A percentile compares a stretch with the other conserved stretches of the same genome.
Conservation (phyloP, 2,888 invertebrate genomes). For the Leptinotarsa juncta region DNA sequence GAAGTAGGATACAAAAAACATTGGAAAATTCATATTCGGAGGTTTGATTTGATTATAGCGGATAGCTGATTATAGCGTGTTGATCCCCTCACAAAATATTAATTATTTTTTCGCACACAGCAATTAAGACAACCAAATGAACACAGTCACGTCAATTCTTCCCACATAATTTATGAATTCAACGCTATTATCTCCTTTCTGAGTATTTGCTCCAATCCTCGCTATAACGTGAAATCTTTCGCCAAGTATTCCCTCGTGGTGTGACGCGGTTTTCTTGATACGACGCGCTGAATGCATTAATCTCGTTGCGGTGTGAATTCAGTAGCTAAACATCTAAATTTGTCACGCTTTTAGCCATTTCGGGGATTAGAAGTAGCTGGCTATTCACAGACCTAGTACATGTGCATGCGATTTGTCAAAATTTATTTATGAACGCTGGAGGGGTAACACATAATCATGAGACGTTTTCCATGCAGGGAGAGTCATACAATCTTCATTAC, state of each 20-base stretch:
- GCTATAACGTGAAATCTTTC: conserved; percentile 34
- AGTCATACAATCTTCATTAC: no score
- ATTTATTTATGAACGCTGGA: neutral
- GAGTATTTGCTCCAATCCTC: conserved; percentile 43
- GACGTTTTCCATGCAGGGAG: neutral
- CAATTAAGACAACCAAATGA: no score
- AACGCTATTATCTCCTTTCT: conserved; percentile 12
- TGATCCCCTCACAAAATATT: no score
- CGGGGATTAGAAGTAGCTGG: conserved; percentile 27
- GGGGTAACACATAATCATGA: neutral
- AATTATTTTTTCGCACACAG: no score
- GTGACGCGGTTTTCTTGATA: conserved; percentile 44
- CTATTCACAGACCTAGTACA: conserved; percentile 15
- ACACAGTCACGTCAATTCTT: neutral
- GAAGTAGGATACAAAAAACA: no score
- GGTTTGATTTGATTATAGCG: no score
- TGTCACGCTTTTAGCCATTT: conserved; percentile 45
- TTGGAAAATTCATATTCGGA: no score
- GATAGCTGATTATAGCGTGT: no score
- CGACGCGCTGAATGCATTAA: conserved; percentile 44
- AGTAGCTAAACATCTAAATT: conserved; percentile 49
- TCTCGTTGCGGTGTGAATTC: conserved; percentile 46
- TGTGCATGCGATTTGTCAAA: conserved; percentile 10
- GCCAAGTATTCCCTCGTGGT: conserved; percentile 32
- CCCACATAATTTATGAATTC: neutral